Conservation (phyloP, 1,140 invertebrate species). For the Melipona quadrifasciata region DNA sequence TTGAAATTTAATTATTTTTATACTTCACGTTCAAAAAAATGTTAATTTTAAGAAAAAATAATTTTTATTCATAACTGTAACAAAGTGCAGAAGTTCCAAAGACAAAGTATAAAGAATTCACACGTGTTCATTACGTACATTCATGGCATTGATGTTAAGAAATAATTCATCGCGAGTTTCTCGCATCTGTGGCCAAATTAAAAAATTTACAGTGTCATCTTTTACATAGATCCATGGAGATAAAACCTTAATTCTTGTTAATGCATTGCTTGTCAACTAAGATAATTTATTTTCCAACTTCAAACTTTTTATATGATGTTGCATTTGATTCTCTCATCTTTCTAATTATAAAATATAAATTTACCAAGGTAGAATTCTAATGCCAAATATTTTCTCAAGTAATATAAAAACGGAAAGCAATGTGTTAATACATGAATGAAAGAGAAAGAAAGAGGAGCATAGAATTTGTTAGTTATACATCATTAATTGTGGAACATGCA, state of each 20-base stretch:
- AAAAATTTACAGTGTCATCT: slow-evolving; percentile 15
- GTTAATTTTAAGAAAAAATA: neutral
- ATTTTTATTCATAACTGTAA: neutral
- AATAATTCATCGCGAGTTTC: slow-evolving; percentile 19
- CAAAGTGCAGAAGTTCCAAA: neutral
- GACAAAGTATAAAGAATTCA: neutral
- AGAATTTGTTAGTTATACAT: neutral
- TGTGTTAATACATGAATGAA: slow-evolving; percentile 4
- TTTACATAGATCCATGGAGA: neutral
- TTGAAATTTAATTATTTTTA: neutral
- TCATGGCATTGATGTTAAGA: slow-evolving; percentile 22
- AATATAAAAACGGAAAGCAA: neutral
- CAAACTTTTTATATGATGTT: neutral
- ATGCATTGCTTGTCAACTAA: slow-evolving; percentile 4
- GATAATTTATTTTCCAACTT: neutral
- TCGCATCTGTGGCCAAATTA: slow-evolving; percentile 44
- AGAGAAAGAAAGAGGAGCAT: neutral
- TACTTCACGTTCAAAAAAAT: neutral
- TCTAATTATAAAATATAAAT: neutral
- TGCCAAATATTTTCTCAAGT: neutral
- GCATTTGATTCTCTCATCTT: neutral
- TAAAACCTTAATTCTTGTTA: neutral
- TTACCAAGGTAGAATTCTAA: neutral
- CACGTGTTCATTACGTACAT: slow-evolving; percentile 11
- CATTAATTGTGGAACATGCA: neutral